Conservation (phyloP, 1,140 invertebrate species). For the Orchestia grillus region DNA sequence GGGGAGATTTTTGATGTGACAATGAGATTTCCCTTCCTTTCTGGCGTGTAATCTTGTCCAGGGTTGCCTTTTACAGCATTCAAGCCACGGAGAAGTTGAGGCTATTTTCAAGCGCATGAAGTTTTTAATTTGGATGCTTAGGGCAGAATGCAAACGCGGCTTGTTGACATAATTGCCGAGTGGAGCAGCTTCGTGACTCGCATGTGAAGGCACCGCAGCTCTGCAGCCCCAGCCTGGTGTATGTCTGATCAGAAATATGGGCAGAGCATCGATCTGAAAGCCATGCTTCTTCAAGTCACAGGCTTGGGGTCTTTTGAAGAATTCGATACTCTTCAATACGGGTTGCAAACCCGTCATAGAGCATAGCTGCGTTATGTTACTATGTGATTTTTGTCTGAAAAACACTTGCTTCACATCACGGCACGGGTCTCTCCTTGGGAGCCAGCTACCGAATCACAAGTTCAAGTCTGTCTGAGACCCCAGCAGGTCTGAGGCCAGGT, state of each 20-base stretch:
- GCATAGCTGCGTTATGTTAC: no score
- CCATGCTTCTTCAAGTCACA: neutral
- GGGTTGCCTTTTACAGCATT: neutral
- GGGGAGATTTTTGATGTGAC: neutral
- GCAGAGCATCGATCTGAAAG: neutral
- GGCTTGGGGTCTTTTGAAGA: neutral
- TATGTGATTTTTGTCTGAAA: no score
- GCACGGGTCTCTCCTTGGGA: no score
- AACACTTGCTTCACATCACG: no score
- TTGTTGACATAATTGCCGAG: neutral
- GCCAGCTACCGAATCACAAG: no score
- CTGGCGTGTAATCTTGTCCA: neutral
- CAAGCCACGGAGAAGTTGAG: neutral
- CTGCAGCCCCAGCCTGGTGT: no score
- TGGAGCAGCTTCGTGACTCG: neutral
- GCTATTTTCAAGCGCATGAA: neutral
- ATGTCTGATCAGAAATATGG: neutral
- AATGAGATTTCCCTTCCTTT: neutral
- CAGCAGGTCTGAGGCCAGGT: neutral
- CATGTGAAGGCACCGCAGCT: neutral
- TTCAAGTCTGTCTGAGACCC: neutral
- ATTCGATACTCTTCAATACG: neutral
- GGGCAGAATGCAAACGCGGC: neutral
- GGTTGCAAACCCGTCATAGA: no score
- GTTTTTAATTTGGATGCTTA: neutral